Conservation (phyloP, 2,113 vertebrate species). For the Choloepus hoffmanni region DNA sequence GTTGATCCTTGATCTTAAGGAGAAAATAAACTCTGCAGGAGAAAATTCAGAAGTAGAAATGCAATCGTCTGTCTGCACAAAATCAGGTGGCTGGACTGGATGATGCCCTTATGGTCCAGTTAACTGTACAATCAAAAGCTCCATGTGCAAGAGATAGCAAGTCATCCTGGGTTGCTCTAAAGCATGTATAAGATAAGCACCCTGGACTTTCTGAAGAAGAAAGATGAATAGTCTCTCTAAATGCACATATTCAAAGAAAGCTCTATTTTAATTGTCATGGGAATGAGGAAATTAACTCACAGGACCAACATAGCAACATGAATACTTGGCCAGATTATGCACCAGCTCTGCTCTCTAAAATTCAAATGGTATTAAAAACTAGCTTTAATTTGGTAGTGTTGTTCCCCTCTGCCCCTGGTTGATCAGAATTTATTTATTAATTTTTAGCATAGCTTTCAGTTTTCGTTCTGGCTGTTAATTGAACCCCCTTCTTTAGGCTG, state of each 20-base stretch:
- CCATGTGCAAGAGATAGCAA: neutral
- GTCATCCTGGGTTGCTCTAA: neutral
- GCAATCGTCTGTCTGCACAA: neutral
- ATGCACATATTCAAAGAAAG: neutral
- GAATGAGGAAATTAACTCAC: conserved; percentile 56
- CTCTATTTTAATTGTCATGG: conserved; percentile 22
- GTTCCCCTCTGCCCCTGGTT: neutral
- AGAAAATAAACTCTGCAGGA: neutral
- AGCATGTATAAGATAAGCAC: neutral
- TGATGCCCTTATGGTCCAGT: neutral
- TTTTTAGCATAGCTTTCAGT: conserved; percentile 46
- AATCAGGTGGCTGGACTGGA: neutral
- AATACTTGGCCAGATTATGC: neutral
- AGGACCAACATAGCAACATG: neutral
- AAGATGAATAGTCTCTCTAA: conserved; percentile 23
- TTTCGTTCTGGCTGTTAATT: conserved; percentile 12
- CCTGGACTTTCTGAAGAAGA: conserved; percentile 17
- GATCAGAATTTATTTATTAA: conserved; percentile 35
- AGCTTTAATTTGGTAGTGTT: conserved; percentile 35
- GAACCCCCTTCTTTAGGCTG: neutral
- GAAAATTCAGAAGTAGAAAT: neutral
- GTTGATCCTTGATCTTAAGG: neutral
- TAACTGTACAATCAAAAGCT: neutral
- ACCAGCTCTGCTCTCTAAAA: conserved; percentile 12
- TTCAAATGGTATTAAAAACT: conserved; percentile 22